These are phyloP conservation scores for Nomada fabriciana DNA, from an alignment of 2,888 invertebrate species.

Conservation along the genomic window DNA sequence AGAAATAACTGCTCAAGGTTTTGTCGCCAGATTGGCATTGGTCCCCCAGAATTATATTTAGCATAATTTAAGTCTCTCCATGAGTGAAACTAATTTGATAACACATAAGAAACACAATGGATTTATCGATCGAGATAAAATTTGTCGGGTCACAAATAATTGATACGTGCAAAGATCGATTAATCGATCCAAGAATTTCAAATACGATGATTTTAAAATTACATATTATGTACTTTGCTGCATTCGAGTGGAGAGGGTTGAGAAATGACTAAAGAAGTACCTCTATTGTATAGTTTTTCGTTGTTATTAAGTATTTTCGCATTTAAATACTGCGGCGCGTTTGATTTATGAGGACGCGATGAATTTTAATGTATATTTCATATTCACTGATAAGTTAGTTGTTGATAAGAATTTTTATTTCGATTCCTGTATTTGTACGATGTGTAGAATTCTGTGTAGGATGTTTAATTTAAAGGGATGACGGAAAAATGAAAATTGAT, in stretches of 20 bases:
- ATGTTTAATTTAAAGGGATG: slow-evolving; percentile 5
- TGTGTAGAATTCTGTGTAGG: too few relatives aligned
- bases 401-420: neutral
- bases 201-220: neutral
- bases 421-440: too few relatives aligned
- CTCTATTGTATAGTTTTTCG: slow-evolving; percentile 7
- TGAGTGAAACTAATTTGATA: neutral
- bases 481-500: neutral
- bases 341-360: neutral
- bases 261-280: neutral
- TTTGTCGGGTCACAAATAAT: neutral
- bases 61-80: neutral
- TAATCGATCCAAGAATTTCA: neutral
- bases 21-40: neutral
- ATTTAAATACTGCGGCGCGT: neutral
- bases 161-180: neutral
- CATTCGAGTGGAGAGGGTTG: slow-evolving; percentile 36
- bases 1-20: slow-evolving; percentile 21
- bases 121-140: neutral
- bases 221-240: neutral
- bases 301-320: slow-evolving; percentile 11
- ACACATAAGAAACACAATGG: neutral
- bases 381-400: neutral
- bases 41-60: neutral
- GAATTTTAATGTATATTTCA: slow-evolving; percentile 2